These are phyloP conservation scores for Oreohelix idahoensis DNA, from an alignment of 1,140 invertebrate genomes.

Conservation along the genomic window DNA sequence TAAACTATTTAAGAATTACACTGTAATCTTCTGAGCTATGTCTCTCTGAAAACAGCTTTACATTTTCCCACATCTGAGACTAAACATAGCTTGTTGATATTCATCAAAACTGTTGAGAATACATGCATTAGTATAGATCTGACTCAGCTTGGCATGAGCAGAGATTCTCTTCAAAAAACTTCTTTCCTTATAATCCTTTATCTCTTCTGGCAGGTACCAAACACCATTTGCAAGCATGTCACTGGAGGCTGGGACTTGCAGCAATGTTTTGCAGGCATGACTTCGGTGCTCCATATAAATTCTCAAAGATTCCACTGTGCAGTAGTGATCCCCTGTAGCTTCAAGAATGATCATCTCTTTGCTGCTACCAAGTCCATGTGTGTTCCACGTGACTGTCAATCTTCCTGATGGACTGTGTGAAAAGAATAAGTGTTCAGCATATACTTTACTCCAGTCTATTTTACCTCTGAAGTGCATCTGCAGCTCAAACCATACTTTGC, in stretches of 20 bases:
- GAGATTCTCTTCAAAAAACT: slow-evolving; percentile 40
- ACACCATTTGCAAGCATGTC: neutral
- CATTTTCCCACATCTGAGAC: neutral
- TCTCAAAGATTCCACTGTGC: slow-evolving; percentile 41
- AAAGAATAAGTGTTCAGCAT: slow-evolving; percentile 17
- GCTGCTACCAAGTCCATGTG: slow-evolving; percentile 2
- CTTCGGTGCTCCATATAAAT: slow-evolving; percentile 36
- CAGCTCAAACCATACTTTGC: slow-evolving; percentile 46
- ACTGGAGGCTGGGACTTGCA: slow-evolving; percentile 23
- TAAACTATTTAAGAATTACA: too few relatives aligned
- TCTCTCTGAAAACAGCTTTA: too few relatives aligned
- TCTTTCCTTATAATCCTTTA: slow-evolving; percentile 27
- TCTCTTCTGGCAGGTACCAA: slow-evolving; percentile 41
- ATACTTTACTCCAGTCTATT: slow-evolving; percentile 26
- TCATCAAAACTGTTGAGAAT: slow-evolving; percentile 27
- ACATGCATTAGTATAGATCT: slow-evolving; percentile 43
- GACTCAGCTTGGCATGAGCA: slow-evolving; percentile 31
- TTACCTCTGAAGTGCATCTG: slow-evolving; percentile 41
- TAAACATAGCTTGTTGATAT: slow-evolving; percentile 25
- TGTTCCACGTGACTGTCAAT: slow-evolving; percentile 28
- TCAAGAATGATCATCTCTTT: slow-evolving; percentile 23
- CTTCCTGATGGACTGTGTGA: neutral
- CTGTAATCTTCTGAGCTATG: too few relatives aligned
- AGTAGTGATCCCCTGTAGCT: slow-evolving; percentile 18
- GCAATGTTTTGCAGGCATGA: neutral